Percentiles rank a stretch among this genome's conserved stretches.
These are phyloP conservation scores for Leuciscus waleckii DNA, from an alignment of 2,797 vertebrate species.

Conservation along the genomic window DNA sequence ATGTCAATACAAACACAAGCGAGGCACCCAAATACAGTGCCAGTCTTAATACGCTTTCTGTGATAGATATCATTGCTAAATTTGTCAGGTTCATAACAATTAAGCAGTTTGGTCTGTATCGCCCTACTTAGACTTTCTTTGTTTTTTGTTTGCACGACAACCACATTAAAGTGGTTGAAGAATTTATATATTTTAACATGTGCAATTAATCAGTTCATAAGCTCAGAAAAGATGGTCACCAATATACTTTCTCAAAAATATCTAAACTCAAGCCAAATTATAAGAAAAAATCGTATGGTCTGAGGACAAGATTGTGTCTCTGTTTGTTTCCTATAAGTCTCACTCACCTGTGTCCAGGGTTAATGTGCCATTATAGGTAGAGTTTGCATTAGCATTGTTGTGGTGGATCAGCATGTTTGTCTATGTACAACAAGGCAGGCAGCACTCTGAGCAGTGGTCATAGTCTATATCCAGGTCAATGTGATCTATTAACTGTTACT, in stretches of 20 bases:
- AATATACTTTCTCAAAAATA: not conserved
- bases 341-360: constrained; percentile 80
- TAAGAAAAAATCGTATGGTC: not conserved
- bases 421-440: constrained; percentile 62
- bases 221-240: not conserved
- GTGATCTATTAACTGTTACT: constrained; percentile 60
- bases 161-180: not conserved
- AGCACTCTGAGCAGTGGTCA: constrained; percentile 65
- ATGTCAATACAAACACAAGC: constrained; percentile 25
- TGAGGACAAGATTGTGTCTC: not conserved
- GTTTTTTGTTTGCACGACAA: not conserved
- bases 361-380: constrained; percentile 70
- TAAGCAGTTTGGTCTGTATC: not conserved
- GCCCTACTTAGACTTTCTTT: not conserved
- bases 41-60: not conserved
- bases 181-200: not conserved
- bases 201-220: not conserved
- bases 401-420: constrained; percentile 78
- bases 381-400: constrained; percentile 68
- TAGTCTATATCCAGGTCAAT: constrained; percentile 70
- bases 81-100: not conserved
- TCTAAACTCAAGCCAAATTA: not conserved
- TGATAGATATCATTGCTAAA: not conserved
- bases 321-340: constrained; percentile 3
- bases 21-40: not conserved